phyloP scores from a whole-genome alignment of 2,888 invertebrate species.

The Heliconius sara region DNA sequence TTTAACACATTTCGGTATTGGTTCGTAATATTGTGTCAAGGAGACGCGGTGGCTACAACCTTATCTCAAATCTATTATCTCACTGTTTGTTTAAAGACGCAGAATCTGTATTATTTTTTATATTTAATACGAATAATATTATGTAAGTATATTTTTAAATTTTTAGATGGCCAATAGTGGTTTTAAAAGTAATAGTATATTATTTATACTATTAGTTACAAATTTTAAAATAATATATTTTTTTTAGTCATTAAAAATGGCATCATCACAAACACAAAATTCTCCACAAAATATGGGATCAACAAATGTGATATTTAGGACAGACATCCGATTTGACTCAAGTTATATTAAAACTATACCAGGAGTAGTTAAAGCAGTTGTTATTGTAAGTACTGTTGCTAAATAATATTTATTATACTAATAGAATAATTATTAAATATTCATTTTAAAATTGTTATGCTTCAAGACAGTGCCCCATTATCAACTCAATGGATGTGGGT shows the following conservation, averaged over 20 bases:
- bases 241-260: slow-evolving; percentile 55
- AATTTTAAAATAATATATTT: neutral
- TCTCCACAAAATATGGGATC: slow-evolving; percentile 70
- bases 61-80: slow-evolving; percentile 46
- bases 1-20: slow-evolving; percentile 57
- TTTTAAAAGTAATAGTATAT: neutral
- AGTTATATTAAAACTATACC: slow-evolving; percentile 67
- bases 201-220: neutral
- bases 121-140: slow-evolving; percentile 11
- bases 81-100: slow-evolving; percentile 23
- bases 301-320: slow-evolving; percentile 72
- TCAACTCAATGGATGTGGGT: neutral
- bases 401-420: neutral
- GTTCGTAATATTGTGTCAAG: slow-evolving; percentile 70
- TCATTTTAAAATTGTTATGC: neutral
- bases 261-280: slow-evolving; percentile 51
- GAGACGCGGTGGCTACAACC: slow-evolving; percentile 54
- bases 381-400: slow-evolving; percentile 65
- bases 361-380: slow-evolving; percentile 66
- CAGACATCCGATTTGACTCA: slow-evolving; percentile 68
- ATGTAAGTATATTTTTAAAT: slow-evolving; percentile 13
- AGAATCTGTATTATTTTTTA: slow-evolving; percentile 8
- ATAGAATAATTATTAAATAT: neutral
- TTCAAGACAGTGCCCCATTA: neutral
- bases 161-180: neutral